Evolutionary conservation across 1,140 invertebrate genomes (phyloP), one percentile per base, ranked within the genome.

Genomic region (Mactra quadrangularis): DNA sequence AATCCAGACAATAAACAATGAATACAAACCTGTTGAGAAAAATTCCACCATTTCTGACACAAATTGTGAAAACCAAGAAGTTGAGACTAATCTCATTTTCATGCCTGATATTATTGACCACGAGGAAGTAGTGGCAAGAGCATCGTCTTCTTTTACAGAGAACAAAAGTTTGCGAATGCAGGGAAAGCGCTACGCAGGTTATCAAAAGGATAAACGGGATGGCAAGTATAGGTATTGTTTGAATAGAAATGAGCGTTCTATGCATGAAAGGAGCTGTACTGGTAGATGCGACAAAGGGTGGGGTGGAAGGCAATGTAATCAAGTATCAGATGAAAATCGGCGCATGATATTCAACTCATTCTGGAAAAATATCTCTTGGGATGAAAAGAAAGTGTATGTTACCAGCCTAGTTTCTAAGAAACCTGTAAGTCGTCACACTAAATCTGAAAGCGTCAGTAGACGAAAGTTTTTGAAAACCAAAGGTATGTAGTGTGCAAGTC

Each of bases 111-210:
- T 31, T 3, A 52, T 71, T 25, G 66, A 71, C 4, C 41, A 31
- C 17, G 66, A 52, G 52, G 66, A 71, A 27, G 22, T 13, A 22
- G 27, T 71, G 7, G 60, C 13, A 64, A 27, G 11, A 11, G 55
- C 9, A 13, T 27, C n/a, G n/a, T 17, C 9, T 50, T 17, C 15
- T 17, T 71, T 71, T 52, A 1, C 6, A 9, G 15, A 71, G 25
- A 71, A 71, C 52, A 71, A 50, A 33, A 13, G 19, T 13, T 13
- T 52, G 25, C 22, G 66, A 71, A 71, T 71, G 66, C 66, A 71
- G 25, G 66, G 66, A 25, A 71, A 50, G 27, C 9, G 15, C 6
- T 71, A 71, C n/a, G 2, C n/a, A 13, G 66, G 66, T 71, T 52
- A 29, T 50, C 25, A 31, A 25, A 71, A 71, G 29, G 66, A n/a